A percentile compares a stretch with the other conserved stretches of the same genome.
Conservation (phyloP, 1,140 invertebrate genomes). For the Caenorhabditis latens region DNA sequence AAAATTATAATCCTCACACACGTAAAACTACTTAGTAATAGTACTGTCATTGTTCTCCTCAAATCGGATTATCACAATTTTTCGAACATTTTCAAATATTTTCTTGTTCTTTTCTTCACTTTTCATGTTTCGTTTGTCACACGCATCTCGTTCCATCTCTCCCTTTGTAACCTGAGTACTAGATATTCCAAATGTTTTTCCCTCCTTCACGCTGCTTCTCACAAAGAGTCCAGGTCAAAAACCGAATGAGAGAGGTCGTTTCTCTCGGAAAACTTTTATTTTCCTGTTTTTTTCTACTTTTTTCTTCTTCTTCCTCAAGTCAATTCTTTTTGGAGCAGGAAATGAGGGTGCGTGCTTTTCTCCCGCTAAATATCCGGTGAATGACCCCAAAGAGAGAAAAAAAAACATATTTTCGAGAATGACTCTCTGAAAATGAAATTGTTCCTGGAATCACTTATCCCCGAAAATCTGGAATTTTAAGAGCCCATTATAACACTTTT, state of each 20-base stretch:
- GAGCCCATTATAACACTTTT: not conserved
- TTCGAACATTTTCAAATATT: not conserved
- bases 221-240: conserved; percentile 30
- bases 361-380: conserved; percentile 13
- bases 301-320: not conserved
- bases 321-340: not conserved
- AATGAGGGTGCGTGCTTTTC: not conserved
- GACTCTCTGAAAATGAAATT: not conserved
- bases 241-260: not conserved
- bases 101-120: not conserved
- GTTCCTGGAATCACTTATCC: too few species aligned
- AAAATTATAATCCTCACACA: too few species aligned
- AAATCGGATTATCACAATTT: not conserved
- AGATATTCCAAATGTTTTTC: conserved; percentile 6
- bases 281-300: not conserved
- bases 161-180: conserved; percentile 15
- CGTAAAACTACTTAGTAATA: too few species aligned
- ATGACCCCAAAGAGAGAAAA: conserved; percentile 2
- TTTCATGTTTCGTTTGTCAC: not conserved
- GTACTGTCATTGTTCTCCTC: too few species aligned
- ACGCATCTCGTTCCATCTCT: not conserved
- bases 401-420: not conserved
- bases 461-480: not conserved
- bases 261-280: not conserved
- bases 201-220: not conserved